Evolutionary conservation across 2,797 vertebrate genomes (phyloP).

Genomic region (Sebastes oblongus): DNA sequence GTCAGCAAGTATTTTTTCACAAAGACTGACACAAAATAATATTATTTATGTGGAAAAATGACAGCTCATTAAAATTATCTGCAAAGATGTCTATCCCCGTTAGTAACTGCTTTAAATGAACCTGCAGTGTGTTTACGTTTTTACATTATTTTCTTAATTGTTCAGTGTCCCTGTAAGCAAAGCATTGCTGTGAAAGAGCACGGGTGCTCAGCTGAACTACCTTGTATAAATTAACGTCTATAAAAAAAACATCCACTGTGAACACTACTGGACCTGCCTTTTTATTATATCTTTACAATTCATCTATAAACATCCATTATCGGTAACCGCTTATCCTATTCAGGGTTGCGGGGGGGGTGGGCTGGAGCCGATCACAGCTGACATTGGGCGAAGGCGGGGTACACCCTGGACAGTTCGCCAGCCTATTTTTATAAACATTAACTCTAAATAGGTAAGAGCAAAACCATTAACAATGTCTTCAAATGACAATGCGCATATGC

Average conservation of each 20-base stretch:
- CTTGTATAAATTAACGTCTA: not conserved
- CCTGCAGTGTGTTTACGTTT: not conserved
- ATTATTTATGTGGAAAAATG: not conserved
- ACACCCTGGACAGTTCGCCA: not conserved
- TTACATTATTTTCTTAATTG: not conserved
- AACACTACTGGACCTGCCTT: not conserved
- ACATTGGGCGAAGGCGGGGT: not conserved
- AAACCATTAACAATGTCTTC: not conserved
- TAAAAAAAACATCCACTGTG: not conserved
- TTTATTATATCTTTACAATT: not conserved
- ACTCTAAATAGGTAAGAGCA: not conserved
- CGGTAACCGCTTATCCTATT: not conserved
- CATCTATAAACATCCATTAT: not conserved
- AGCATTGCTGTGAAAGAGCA: not conserved
- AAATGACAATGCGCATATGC: not conserved
- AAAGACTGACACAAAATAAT: not conserved
- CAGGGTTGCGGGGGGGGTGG: not conserved
- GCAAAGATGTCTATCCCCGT: not conserved
- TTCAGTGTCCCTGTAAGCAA: not conserved
- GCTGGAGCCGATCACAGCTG: not conserved
- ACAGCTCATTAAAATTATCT: not conserved
- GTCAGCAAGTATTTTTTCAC: not conserved
- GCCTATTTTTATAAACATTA: not conserved
- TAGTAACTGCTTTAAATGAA: not conserved
- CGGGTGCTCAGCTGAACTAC: not conserved